A percentile compares a stretch with the other conserved stretches of the same genome.
These are phyloP conservation scores for Taenioides sp. DNA, from an alignment of 2,797 vertebrate species.

Conservation along the genomic window DNA sequence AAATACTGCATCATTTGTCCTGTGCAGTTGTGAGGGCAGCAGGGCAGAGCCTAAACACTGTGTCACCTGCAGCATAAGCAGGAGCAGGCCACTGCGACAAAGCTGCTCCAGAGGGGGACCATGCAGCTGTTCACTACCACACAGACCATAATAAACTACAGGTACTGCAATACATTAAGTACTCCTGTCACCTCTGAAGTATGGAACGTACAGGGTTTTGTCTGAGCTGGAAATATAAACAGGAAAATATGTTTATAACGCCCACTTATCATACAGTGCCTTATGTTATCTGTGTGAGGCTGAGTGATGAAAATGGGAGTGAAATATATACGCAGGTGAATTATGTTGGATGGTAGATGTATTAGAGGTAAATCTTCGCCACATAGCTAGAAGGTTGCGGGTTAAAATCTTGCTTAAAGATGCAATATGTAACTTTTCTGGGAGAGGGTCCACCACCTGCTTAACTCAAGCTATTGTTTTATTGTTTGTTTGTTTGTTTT, in stretches of 20 bases:
- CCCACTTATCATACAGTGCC: neutral
- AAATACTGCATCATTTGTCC: conserved; percentile 59
- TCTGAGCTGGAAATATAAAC: neutral
- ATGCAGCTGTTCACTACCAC: conserved; percentile 31
- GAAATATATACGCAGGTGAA: neutral
- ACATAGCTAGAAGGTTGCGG: no score
- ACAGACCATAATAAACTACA: conserved; percentile 57
- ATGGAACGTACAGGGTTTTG: conserved; percentile 19
- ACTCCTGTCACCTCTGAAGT: conserved; percentile 56
- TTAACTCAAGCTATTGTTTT: no score
- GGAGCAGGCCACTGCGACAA: conserved; percentile 53
- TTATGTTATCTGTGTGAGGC: neutral
- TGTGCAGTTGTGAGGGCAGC: conserved; percentile 47
- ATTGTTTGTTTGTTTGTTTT: no score
- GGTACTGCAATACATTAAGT: conserved; percentile 51
- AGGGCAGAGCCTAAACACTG: conserved; percentile 56
- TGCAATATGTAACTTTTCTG: no score
- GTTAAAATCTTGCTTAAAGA: no score
- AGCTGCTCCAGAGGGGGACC: conserved; percentile 17
- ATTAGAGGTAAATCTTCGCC: no score
- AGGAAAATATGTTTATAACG: neutral
- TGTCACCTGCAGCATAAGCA: conserved; percentile 42
- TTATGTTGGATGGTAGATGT: neutral
- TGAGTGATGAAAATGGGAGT: neutral
- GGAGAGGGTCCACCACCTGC: no score